phyloP scores from a whole-genome alignment of 2,888 invertebrate genomes.

The Lutraria lutraria region DNA sequence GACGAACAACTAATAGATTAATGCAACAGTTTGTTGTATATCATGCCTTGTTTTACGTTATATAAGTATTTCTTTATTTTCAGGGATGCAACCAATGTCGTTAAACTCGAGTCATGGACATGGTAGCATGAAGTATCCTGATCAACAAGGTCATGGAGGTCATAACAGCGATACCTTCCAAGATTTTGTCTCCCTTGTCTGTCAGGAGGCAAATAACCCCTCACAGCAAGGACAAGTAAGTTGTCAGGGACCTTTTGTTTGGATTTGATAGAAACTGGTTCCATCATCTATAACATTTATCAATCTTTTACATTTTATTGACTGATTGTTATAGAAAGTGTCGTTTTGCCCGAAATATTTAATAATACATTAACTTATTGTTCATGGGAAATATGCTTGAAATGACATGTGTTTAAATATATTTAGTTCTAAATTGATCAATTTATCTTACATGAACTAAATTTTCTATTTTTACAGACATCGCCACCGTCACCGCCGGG shows the following conservation, averaged over 20 bases:
- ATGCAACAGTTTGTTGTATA: background rate
- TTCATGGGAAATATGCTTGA: too few species aligned
- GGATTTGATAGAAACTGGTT: too few species aligned
- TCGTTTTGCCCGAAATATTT: too few species aligned
- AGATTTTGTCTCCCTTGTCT: constrained; percentile 98
- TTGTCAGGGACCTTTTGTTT: background rate
- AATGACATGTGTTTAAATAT: too few species aligned
- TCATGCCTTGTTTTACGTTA: background rate
- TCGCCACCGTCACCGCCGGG: constrained; percentile 84
- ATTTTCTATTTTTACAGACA: constrained; percentile 76
- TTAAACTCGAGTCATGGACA: constrained; percentile 77
- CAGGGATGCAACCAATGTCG: constrained; percentile 75
- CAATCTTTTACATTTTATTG: too few species aligned
- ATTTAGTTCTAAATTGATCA: too few species aligned
- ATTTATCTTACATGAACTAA: background rate
- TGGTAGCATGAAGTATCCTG: constrained; percentile 89
- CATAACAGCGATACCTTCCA: constrained; percentile 92
- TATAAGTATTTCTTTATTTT: background rate
- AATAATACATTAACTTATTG: too few species aligned
- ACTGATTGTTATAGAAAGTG: too few species aligned
- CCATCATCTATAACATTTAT: too few species aligned
- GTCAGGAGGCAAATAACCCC: constrained; percentile 92
- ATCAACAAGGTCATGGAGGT: constrained; percentile 88
- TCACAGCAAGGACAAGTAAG: constrained; percentile 81
- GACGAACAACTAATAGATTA: background rate